Evolutionary conservation across 35 echinoderm and acorn worm genomes (phyloP).

Genomic region (Patiria miniata): DNA sequence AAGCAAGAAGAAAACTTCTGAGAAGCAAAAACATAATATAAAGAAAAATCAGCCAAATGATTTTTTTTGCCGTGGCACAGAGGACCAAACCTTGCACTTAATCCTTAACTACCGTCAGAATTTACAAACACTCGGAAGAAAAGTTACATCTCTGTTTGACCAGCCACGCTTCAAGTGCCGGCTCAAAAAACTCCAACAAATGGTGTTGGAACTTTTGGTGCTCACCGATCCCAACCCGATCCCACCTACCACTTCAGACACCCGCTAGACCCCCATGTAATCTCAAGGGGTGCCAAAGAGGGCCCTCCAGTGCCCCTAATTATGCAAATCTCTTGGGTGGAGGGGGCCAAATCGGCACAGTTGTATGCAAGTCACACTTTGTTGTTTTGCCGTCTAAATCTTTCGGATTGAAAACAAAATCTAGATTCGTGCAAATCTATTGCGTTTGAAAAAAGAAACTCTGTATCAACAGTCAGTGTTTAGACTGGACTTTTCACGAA

Average conservation of each 20-base stretch:
- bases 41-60: too few relatives aligned
- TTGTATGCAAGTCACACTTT: conserved; percentile 12
- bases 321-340: neutral
- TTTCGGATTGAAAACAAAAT: too few relatives aligned
- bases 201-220: neutral
- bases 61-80: too few relatives aligned
- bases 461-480: too few relatives aligned
- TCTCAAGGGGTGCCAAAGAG: neutral
- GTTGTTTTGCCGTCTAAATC: neutral
- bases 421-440: too few relatives aligned
- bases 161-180: neutral
- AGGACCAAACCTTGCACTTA: neutral
- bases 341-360: neutral
- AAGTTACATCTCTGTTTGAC: neutral
- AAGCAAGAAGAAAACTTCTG: too few relatives aligned
- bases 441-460: too few relatives aligned
- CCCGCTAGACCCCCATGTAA: neutral
- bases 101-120: neutral
- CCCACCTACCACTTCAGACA: neutral
- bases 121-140: neutral
- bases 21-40: too few relatives aligned
- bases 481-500: too few relatives aligned
- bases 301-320: neutral
- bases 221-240: neutral
- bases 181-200: neutral